Base-by-base conservation (phyloP, 2,113 vertebrate genomes). In the Lanius ludovicianus region DNA sequence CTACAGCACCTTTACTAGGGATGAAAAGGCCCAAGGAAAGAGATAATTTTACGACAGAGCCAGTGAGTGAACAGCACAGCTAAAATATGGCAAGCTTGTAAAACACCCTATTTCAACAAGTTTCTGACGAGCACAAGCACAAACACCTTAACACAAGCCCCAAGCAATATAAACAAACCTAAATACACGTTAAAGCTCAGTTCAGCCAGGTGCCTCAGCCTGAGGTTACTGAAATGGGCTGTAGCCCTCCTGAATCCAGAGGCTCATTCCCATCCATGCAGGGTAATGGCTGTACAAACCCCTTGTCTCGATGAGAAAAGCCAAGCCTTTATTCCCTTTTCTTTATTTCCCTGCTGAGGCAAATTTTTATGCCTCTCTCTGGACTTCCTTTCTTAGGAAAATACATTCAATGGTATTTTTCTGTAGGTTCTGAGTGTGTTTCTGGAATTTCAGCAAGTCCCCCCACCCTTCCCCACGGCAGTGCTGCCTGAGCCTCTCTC, bases 391-490 rank as follows among this genome's bases (percentile, higher is more conserved):
- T 52, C 31, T 35, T 47, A 53, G 52, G 39, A 75, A 75, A 84
- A 78, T 23, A 44, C 35, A 31, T 35, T 44, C 28, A 2, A 10
- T 24, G 42, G 31, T 22, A 12, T 42, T 90, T 87, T 93, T 71
- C 33, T 70, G 71, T 19, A 56, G 57, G 55, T 56, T 57, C 37
- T 77, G 46, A 52, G 11, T 0, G 7, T 24, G 9, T 57, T 85
- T 70, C 22, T 82, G 79, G 42, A 56, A 41, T 1, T 4, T 15
- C 56, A 63, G n/a, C 0, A 4, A 27, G 37, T 49, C 74, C 10
- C 20, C 11, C 13, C 10, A 3, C 24, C 25, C 15, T 49, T 31
- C 27, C 24, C 31, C 1, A 0, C 2, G 41, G 28, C 2, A 3
- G 3, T 13, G 35, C 22, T 85, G 35, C 68, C 47, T 3, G n/a